These are phyloP conservation scores for Sminthurinus aureus DNA, from an alignment of 2,888 invertebrate genomes.

Conservation along the genomic window DNA sequence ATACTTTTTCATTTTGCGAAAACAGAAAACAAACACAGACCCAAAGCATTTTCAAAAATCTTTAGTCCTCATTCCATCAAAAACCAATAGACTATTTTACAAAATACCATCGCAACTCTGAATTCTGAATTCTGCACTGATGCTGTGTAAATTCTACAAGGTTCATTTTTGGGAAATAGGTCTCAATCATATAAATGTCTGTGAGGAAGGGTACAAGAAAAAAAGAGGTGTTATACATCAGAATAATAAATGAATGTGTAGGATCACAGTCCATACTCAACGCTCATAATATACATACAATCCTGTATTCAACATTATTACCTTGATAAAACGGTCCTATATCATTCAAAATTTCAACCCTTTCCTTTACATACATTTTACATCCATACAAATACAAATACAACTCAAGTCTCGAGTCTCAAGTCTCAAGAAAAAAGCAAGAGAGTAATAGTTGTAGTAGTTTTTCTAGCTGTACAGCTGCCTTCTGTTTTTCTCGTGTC, in stretches of 20 bases:
- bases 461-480: constrained; percentile 47
- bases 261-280: no score
- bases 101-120: no score
- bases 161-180: no score
- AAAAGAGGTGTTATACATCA: no score
- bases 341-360: no score
- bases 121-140: no score
- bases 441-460: constrained; percentile 19
- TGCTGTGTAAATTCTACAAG: no score
- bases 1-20: background rate
- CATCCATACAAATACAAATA: background rate
- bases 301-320: background rate
- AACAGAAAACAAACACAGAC: background rate
- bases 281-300: background rate
- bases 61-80: background rate
- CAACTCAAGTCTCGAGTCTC: background rate
- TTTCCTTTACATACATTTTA: no score
- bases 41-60: background rate
- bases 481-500: constrained; percentile 50
- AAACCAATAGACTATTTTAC: background rate
- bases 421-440: constrained; percentile 17
- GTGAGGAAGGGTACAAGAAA: no score
- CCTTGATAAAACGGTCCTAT: constrained; percentile 1
- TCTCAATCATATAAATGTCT: no score
- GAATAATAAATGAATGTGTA: no score